Evolutionary conservation across 53 echinoderm and acorn worm genomes (phyloP).

Genomic region (Zoroaster sp.): DNA sequence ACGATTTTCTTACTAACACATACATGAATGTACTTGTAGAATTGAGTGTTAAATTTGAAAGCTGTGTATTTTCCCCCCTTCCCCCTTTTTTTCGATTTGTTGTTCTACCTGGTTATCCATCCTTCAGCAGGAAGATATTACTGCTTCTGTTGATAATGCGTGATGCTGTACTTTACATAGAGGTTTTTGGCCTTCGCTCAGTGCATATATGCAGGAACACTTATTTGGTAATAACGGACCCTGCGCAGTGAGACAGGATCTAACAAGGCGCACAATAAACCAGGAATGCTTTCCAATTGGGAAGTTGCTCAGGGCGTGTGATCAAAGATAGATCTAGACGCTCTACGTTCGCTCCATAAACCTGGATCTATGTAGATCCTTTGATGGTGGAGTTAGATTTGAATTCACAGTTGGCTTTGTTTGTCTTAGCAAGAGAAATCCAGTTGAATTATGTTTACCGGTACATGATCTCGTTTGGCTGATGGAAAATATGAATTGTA

Average conservation of each 20-base stretch:
- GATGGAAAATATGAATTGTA: not conserved
- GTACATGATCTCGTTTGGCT: not conserved
- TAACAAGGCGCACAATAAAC: not conserved
- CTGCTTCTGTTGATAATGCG: not conserved
- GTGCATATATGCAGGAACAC: not conserved
- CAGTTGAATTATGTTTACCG: not conserved
- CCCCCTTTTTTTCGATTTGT: not conserved
- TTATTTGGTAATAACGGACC: not conserved
- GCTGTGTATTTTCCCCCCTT: too few species aligned
- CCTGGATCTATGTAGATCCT: constrained; percentile 15
- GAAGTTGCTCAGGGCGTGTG: not conserved
- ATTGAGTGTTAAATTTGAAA: too few species aligned
- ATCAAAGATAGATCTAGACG: not conserved
- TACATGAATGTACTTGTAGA: too few species aligned
- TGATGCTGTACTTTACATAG: constrained; percentile 42
- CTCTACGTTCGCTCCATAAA: not conserved
- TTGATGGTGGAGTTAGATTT: not conserved
- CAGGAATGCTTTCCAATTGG: not conserved
- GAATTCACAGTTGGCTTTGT: not conserved
- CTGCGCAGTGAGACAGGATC: not conserved
- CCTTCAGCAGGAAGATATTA: too few species aligned
- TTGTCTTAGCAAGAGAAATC: not conserved
- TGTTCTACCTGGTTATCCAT: not conserved
- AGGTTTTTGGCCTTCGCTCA: not conserved
- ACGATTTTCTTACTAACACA: too few species aligned